Percentiles rank a stretch among this genome's conserved stretches.
These are phyloP conservation scores for Parambassis ranga DNA, from an alignment of 2,797 vertebrate genomes.

Conservation along the genomic window DNA sequence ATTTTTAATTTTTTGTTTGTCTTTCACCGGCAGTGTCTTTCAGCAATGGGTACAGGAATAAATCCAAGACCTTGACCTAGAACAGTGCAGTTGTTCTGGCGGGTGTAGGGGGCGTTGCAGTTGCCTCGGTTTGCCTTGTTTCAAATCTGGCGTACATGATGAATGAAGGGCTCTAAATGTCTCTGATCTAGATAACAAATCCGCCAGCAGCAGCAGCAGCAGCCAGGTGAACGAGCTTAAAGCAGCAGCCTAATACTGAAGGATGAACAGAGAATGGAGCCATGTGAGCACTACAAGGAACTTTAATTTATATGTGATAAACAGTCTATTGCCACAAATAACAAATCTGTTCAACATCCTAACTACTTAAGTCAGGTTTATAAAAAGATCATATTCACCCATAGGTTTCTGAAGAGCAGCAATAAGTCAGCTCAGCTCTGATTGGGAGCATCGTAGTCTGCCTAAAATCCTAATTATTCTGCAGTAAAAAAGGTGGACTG, in stretches of 20 bases:
- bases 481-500: no score
- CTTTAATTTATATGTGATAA: neutral
- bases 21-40: slow-evolving; percentile 8
- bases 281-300: neutral
- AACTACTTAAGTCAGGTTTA: no score
- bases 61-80: slow-evolving; percentile 60
- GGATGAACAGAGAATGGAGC: neutral
- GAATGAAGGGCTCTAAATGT: slow-evolving; percentile 63
- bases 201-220: slow-evolving; percentile 18
- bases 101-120: slow-evolving; percentile 12
- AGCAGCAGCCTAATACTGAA: neutral
- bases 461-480: no score
- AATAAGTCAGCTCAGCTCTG: no score
- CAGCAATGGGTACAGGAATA: slow-evolving; percentile 2
- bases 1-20: neutral
- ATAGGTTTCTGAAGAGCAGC: no score
- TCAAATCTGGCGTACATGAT: slow-evolving; percentile 55
- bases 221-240: slow-evolving; percentile 17
- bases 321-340: no score
- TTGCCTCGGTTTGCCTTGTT: slow-evolving; percentile 46
- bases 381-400: no score
- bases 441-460: no score
- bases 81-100: slow-evolving; percentile 26
- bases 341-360: no score
- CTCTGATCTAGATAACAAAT: slow-evolving; percentile 66